These are phyloP conservation scores for Microctonus brassicae DNA, from an alignment of 2,888 invertebrate genomes.

Conservation along the genomic window DNA sequence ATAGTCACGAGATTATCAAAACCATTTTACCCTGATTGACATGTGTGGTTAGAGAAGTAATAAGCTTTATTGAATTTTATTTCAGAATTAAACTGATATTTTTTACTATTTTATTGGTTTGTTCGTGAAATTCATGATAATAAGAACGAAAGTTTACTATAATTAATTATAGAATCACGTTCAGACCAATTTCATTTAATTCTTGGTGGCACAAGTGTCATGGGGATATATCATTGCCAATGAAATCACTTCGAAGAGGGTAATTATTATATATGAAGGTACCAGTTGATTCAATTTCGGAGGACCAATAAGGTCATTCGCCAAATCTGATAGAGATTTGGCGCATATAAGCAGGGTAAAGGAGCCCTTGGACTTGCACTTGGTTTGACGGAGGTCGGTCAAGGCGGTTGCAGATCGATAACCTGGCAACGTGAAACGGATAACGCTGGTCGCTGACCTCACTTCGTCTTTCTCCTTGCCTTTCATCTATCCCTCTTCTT, in stretches of 20 bases:
- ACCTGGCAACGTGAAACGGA: slow-evolving; percentile 63
- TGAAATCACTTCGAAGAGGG: background rate
- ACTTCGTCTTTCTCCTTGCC: slow-evolving; percentile 18
- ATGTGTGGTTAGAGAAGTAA: slow-evolving; percentile 28
- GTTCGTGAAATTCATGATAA: no score
- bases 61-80: background rate
- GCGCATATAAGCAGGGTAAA: slow-evolving; percentile 41
- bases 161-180: no score
- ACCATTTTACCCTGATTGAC: slow-evolving; percentile 54
- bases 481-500: slow-evolving; percentile 16
- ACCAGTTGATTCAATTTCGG: slow-evolving; percentile 32
- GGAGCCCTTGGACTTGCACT: slow-evolving; percentile 67
- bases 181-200: no score
- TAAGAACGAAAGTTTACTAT: background rate
- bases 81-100: no score
- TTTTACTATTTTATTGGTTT: no score
- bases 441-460: slow-evolving; percentile 56
- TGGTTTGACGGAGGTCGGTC: slow-evolving; percentile 65
- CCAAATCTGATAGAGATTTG: slow-evolving; percentile 37
- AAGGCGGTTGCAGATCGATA: slow-evolving; percentile 68
- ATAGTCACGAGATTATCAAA: slow-evolving; percentile 45
- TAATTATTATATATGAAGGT: background rate
- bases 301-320: slow-evolving; percentile 1
- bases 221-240: no score
- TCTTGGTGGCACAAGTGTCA: no score